phyloP scores from a whole-genome alignment of 1,140 invertebrate genomes.

The Hyphantria cunea region DNA sequence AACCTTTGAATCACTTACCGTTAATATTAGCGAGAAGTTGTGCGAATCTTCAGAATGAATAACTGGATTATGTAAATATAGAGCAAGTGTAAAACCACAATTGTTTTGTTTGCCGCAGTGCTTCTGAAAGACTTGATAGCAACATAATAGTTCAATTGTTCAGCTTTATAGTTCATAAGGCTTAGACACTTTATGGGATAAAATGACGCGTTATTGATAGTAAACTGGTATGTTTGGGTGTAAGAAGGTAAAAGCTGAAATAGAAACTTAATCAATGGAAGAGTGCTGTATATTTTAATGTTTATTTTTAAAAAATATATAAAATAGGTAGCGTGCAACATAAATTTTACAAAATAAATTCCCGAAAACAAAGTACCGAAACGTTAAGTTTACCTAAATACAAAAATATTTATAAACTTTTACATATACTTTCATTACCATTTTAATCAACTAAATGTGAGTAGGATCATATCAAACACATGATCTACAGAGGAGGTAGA shows the following conservation, averaged over 20 bases:
- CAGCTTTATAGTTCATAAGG: slow-evolving; percentile 33
- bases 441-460: too few relatives aligned
- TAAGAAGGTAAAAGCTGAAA: slow-evolving; percentile 44
- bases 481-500: too few relatives aligned
- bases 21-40: slow-evolving; percentile 12
- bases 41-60: slow-evolving; percentile 21
- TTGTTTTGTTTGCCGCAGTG: slow-evolving; percentile 12
- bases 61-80: slow-evolving; percentile 20
- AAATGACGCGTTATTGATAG: slow-evolving; percentile 60
- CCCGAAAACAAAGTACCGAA: too few relatives aligned
- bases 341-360: too few relatives aligned
- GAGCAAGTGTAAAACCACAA: slow-evolving; percentile 20
- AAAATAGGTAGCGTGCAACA: too few relatives aligned
- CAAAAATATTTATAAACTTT: too few relatives aligned
- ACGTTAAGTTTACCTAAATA: too few relatives aligned
- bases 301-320: too few relatives aligned
- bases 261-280: slow-evolving; percentile 35
- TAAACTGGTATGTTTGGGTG: slow-evolving; percentile 47
- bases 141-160: slow-evolving; percentile 38
- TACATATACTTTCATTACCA: too few relatives aligned
- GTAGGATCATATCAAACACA: too few relatives aligned
- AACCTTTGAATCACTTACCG: slow-evolving; percentile 8
- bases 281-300: neutral
- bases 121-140: slow-evolving; percentile 14
- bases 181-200: slow-evolving; percentile 42